These are phyloP conservation scores for Bombus confusus DNA, from an alignment of 1,140 invertebrate genomes.

Conservation along the genomic window DNA sequence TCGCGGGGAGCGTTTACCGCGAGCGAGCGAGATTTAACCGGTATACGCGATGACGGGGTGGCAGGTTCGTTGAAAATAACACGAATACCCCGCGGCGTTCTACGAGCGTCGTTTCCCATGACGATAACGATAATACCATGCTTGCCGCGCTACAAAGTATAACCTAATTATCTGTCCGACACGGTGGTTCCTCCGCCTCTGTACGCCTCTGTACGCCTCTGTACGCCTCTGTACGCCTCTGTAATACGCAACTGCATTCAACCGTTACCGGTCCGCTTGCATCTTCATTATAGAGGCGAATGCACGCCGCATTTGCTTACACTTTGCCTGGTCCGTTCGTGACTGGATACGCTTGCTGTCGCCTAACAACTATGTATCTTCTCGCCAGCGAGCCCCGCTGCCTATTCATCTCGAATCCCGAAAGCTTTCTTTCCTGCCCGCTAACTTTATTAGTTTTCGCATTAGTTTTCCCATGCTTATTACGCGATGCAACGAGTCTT, in stretches of 20 bases:
- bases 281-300: constrained; percentile 55
- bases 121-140: constrained; percentile 65
- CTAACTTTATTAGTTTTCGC: background rate
- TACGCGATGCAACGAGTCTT: background rate
- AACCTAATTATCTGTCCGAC: constrained; percentile 65
- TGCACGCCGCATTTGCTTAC: constrained; percentile 25
- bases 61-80: constrained; percentile 58
- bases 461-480: background rate
- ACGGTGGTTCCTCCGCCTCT: constrained; percentile 35
- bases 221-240: constrained; percentile 34
- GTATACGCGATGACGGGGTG: background rate
- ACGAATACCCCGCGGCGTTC: constrained; percentile 43
- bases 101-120: constrained; percentile 58
- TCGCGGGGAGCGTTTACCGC: background rate
- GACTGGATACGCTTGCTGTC: background rate
- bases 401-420: background rate
- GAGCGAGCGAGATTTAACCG: constrained; percentile 14
- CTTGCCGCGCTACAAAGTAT: constrained; percentile 58
- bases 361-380: background rate
- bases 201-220: constrained; percentile 26
- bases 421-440: too few relatives aligned
- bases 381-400: too few relatives aligned
- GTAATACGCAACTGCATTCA: constrained; percentile 63
- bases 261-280: constrained; percentile 45
- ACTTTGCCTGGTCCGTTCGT: background rate